These are phyloP conservation scores for Standfussiana lucernea DNA, from an alignment of 2,888 invertebrate species.

Conservation along the genomic window DNA sequence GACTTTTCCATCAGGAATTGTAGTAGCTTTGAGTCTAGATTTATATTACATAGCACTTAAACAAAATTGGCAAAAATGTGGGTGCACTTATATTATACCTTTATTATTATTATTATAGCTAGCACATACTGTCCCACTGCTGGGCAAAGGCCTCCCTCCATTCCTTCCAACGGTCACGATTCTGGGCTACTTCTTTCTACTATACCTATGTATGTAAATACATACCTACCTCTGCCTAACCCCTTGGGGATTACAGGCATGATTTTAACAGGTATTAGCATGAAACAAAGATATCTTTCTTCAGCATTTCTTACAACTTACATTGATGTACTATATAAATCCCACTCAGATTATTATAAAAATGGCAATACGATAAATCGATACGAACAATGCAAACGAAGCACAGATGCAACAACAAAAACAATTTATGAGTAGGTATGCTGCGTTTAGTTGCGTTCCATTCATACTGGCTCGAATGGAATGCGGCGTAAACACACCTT, in stretches of 20 bases:
- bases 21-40: not conserved
- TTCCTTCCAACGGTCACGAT: no score
- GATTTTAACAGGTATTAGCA: not conserved
- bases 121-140: no score
- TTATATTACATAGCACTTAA: not conserved
- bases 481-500: constrained; percentile 39
- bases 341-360: not conserved
- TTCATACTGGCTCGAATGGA: constrained; percentile 34
- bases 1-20: not conserved
- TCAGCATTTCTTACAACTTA: not conserved
- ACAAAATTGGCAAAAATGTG: not conserved
- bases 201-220: not conserved
- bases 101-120: no score
- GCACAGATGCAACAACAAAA: constrained; percentile 22
- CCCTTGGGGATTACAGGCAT: not conserved
- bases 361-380: not conserved
- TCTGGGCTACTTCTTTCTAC: no score
- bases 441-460: constrained; percentile 35
- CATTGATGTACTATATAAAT: not conserved
- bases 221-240: not conserved
- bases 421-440: constrained; percentile 29
- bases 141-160: no score
- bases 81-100: no score
- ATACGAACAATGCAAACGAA: constrained; percentile 40
- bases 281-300: not conserved